Evolutionary conservation across 2,888 invertebrate genomes (phyloP), one percentile per base, ranked within the genome.

Genomic region (Apoderus coryli): DNA sequence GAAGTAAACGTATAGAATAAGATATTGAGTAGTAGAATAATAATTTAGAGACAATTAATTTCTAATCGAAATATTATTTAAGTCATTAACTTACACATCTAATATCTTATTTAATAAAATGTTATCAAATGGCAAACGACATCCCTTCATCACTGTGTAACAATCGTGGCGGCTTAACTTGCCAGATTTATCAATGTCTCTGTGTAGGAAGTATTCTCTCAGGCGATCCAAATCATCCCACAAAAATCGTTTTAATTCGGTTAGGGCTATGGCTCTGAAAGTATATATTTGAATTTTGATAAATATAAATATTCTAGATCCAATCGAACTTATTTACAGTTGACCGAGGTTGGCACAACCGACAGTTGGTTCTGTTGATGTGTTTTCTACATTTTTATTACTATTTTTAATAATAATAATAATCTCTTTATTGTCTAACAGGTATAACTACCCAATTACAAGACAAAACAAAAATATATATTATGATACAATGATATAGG

Each of bases 31-130:
- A 9, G n/a, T 12, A 26, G n/a, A n/a, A n/a, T n/a, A n/a, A n/a
- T n/a, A n/a, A n/a, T n/a, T n/a, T n/a, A n/a, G n/a, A n/a, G n/a
- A n/a, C n/a, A n/a, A n/a, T n/a, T n/a, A n/a, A n/a, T n/a, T n/a
- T n/a, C n/a, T n/a, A n/a, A n/a, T n/a, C n/a, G n/a, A n/a, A n/a
- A n/a, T n/a, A n/a, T n/a, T n/a, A n/a, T n/a, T n/a, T n/a, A n/a
- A n/a, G n/a, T n/a, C n/a, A 7, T 19, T 19, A 30, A 52, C 62
- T 61, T 53, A 78, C 77, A 73, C 69, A 44, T 69, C 58, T 25
- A 85, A 57, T 61, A 82, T 68, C 36, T 74, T 72, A 38, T 76
- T 69, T 42, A 81, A 57, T 1, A 84, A 59, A 36, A 78, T 72
- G 10, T 59, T 52, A 40, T 69, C 71, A 4, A 84, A 54, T 0